phyloP scores from a whole-genome alignment of 2,113 vertebrate genomes.

The Cinclus mexicanus region DNA sequence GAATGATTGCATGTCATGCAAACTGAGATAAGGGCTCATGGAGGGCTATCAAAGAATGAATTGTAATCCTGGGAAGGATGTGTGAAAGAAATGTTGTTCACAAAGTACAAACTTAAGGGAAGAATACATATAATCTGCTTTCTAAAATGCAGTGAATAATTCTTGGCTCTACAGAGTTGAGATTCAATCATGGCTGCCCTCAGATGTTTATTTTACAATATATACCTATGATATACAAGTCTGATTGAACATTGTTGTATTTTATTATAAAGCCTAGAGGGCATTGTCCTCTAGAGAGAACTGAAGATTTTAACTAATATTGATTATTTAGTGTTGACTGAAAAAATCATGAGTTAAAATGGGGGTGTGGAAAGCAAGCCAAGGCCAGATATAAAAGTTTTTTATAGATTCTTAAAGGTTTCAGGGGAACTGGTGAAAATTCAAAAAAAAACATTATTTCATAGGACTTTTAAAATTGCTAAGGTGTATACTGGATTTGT shows the following conservation, averaged over 20 bases:
- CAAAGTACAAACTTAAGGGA: conserved; percentile 26
- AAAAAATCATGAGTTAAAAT: conserved; percentile 46
- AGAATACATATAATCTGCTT: conserved; percentile 61
- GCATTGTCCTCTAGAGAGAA: conserved; percentile 68
- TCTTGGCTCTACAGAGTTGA: conserved; percentile 41
- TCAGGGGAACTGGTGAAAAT: neutral
- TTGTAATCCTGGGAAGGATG: neutral
- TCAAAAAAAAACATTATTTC: neutral
- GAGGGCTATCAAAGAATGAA: conserved; percentile 11
- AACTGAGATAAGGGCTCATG: conserved; percentile 57
- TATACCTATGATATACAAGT: conserved; percentile 46
- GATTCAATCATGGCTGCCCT: conserved; percentile 54
- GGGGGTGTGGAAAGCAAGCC: neutral
- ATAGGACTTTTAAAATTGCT: neutral
- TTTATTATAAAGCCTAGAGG: conserved; percentile 71
- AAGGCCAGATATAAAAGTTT: conserved; percentile 4
- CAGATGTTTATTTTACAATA: conserved; percentile 71
- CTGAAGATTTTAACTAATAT: conserved; percentile 73
- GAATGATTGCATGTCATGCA: conserved; percentile 71
- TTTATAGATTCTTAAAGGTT: conserved; percentile 8
- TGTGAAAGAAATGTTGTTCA: neutral
- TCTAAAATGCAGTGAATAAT: conserved; percentile 52
- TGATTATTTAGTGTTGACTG: conserved; percentile 73
- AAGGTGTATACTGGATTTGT: neutral
- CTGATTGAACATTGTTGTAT: conserved; percentile 68